These are phyloP conservation scores for Brachyptera risi DNA, from an alignment of 2,888 invertebrate genomes.

Conservation along the genomic window DNA sequence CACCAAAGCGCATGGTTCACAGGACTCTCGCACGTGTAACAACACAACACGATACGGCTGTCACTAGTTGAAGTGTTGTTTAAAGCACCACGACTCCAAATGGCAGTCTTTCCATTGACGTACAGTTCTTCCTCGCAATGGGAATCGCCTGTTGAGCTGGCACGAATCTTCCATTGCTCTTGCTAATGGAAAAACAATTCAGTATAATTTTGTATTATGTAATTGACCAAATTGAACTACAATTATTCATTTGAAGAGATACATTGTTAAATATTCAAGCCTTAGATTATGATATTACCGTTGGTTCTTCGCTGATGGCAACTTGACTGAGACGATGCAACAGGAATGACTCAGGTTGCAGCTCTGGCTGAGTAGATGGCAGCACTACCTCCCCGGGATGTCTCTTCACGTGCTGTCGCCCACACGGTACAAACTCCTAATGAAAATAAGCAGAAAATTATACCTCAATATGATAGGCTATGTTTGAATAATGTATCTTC, in stretches of 20 bases:
- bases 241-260: background rate
- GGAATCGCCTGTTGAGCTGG: conserved; percentile 51
- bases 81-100: conserved; percentile 58
- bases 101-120: conserved; percentile 75
- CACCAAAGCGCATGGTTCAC: conserved; percentile 80
- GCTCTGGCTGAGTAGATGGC: conserved; percentile 46
- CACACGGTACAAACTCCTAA: conserved; percentile 84
- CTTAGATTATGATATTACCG: conserved; percentile 37
- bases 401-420: conserved; percentile 70
- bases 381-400: conserved; percentile 68
- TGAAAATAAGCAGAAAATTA: conserved; percentile 32
- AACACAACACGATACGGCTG: conserved; percentile 46
- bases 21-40: conserved; percentile 77
- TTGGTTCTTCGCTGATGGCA: conserved; percentile 57
- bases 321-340: conserved; percentile 72
- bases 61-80: background rate
- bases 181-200: conserved; percentile 35
- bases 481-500: too few species aligned
- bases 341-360: conserved; percentile 60
- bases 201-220: background rate
- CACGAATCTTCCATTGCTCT: conserved; percentile 55
- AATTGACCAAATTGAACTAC: background rate
- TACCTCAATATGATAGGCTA: too few species aligned
- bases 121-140: conserved; percentile 78
- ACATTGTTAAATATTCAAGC: background rate